These are phyloP conservation scores for Glaucomys volans DNA, from an alignment of 2,113 vertebrate genomes.

Conservation along the genomic window DNA sequence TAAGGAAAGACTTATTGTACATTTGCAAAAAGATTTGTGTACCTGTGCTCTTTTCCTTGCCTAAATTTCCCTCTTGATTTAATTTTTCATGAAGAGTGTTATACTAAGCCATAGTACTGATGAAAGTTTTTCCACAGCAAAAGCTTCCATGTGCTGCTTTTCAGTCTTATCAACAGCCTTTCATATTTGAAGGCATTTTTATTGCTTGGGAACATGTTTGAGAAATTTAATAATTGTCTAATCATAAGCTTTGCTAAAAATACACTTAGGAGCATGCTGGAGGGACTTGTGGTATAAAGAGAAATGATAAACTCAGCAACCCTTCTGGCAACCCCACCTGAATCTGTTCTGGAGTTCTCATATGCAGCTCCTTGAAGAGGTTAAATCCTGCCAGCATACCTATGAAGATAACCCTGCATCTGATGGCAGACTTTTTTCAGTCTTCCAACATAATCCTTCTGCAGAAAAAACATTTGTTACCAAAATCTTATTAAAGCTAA, in stretches of 20 bases:
- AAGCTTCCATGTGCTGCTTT: background rate
- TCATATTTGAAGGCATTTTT: conserved; percentile 29
- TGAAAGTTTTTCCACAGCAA: background rate
- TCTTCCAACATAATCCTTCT: background rate
- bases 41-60: conserved; percentile 21
- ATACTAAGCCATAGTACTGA: background rate
- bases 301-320: conserved; percentile 18
- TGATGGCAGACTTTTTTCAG: conserved; percentile 4
- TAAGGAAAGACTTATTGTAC: background rate
- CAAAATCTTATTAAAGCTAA: conserved; percentile 44
- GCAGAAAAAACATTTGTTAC: conserved; percentile 45
- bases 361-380: background rate
- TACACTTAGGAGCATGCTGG: background rate
- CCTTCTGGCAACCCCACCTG: background rate
- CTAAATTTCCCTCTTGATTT: conserved; percentile 39
- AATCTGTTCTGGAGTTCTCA: background rate
- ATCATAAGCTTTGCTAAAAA: conserved; percentile 41
- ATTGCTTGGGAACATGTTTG: conserved; percentile 27
- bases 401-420: background rate
- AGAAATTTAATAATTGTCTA: conserved; percentile 44
- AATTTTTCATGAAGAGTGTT: conserved; percentile 13
- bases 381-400: background rate
- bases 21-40: background rate
- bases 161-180: background rate
- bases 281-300: background rate